phyloP scores from a whole-genome alignment of 2,113 vertebrate genomes.

The Neopipo cinnamomea region DNA sequence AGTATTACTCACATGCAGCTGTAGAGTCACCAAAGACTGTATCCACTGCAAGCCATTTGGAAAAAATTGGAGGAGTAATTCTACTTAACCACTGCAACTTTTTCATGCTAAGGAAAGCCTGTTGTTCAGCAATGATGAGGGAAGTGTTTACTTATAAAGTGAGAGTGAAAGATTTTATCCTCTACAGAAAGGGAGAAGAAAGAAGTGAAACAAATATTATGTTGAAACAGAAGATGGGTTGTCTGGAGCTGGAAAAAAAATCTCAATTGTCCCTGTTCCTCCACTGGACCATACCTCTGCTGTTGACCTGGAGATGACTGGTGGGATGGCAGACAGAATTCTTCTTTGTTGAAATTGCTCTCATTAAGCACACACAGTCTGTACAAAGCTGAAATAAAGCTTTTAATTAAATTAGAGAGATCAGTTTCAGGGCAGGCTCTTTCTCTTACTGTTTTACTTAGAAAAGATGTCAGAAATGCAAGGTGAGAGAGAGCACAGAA shows the following conservation, averaged over 20 bases:
- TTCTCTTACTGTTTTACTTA: not conserved
- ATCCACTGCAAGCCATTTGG: not conserved
- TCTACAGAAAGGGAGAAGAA: not conserved
- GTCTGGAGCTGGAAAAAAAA: not conserved
- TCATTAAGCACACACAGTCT: not conserved
- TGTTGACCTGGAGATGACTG: not conserved
- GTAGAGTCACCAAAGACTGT: not conserved
- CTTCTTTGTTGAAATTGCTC: not conserved
- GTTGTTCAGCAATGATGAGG: not conserved
- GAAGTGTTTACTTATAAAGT: not conserved
- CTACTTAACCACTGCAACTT: not conserved
- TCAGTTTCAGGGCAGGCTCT: not conserved
- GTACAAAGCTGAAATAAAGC: not conserved
- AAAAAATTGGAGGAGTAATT: not conserved
- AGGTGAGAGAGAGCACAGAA: not conserved
- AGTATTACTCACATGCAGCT: not conserved
- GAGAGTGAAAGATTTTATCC: not conserved
- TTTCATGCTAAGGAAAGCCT: not conserved
- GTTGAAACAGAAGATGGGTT: not conserved
- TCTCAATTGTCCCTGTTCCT: not conserved
- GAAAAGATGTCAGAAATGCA: not conserved
- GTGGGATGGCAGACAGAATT: not conserved
- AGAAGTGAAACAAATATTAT: not conserved
- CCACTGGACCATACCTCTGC: not conserved
- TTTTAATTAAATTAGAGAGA: slow-evolving; percentile 30